Base-by-base conservation (phyloP, 2,797 vertebrate species). In the Eulemur coronatus region DNA sequence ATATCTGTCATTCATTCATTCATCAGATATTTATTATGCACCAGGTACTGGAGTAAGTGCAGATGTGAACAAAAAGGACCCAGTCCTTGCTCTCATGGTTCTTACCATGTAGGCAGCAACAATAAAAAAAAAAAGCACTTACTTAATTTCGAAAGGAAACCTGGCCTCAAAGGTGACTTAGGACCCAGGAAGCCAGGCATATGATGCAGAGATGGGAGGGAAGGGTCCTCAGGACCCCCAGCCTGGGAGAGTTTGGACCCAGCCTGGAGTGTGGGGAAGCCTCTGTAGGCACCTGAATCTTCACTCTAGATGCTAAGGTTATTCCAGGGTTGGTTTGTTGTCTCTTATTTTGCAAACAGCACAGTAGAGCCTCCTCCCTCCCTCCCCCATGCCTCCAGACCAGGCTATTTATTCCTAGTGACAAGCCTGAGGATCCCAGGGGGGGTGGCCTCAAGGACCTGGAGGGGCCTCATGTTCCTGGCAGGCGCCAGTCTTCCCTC, bases 391-490 rank as follows among this genome's bases (percentile, higher is more conserved):
- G 30, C 72, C 55, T 73, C 72, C 89, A 97, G 70, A 93, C 75
- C 0, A 94, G 59, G 95, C 96, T 98, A 98, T 98, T 98, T 98
- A 97, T 98, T 97, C 93, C 95, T 94, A 96, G 98, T 97, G 98
- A 98, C 97, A 97, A 98, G 97, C 94, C 94, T 95, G 86, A 96
- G 80, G 89, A 93, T 96, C 93, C 95, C 96, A 59, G 35, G 84
- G 55, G 94, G 63, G 93, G 0, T 82, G 95, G 96, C 91, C 94
- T 96, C 84, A 92, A 96, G 92, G 96, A 95, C 94, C 89, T 94
- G 72, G 95, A 98, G 94, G 97, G 96, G 95, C 96, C 92, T 79
- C 12, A 5, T 95, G 96, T 97, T 92, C 96, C 96, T 94, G 94
- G 96, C 97, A 92, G 85, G 43, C 33, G 8, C 72, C 84, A 87